Evolutionary conservation across 2,797 vertebrate species (phyloP), one percentile per base, ranked within the genome.

Genomic region (Acanthis flammea): DNA sequence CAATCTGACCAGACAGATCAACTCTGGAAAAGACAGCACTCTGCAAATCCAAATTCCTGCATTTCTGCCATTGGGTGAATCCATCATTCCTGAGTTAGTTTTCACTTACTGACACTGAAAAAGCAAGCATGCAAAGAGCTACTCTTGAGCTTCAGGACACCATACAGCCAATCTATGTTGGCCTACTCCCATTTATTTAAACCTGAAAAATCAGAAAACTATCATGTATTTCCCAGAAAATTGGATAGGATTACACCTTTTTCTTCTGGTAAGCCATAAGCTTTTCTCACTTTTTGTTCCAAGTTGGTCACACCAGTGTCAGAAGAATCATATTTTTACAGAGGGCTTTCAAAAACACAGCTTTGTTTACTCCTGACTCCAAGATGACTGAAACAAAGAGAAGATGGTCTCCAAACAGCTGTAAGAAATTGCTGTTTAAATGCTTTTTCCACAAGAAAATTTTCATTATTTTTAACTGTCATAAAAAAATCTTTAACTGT

Each of bases 401-500:
- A 90, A 90, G 15, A 0, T 63, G 37, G 19, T 61, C 25, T n/a
- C 66, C 63, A 58, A 87, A 91, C 1, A 87, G 15, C 39, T 51
- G 1, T 28, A 86, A 85, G 23, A 86, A 89, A 89, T 33, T 74
- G 67, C 30, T 31, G 7, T 14, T 48, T 19, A 76, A 89, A 82
- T n/a, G 31, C 2, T 30, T 86, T 85, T 74, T 45, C 41, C 45
- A 60, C 19, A 58, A 70, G 58, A 41, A 89, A 74, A 27, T 77
- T 77, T 65, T 80, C 28, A 57, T 81, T 86, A 67, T 86, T 94
- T 93, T 85, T 57, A 92, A 90, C 58, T 80, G 65, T 48, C 41
- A 68, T 35, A 72, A 58, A 54, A 42, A 42, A 42, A 11, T 55
- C 44, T 66, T 39, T 57, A 92, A 90, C 58, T 80, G 61, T 48